Conservation (phyloP, 2,888 invertebrate genomes). For the Trisateles emortualis region DNA sequence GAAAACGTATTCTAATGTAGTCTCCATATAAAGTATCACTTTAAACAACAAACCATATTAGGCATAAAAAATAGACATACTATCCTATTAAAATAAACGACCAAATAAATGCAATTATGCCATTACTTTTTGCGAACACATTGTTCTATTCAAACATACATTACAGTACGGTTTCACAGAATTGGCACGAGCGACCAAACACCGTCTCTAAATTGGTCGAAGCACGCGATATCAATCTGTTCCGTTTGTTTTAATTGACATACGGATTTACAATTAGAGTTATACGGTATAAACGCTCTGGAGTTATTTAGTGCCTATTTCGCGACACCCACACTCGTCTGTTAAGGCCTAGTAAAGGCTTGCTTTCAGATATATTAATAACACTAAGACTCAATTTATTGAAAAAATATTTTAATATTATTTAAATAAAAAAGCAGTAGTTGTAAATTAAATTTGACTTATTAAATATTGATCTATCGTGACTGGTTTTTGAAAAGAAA, state of each 20-base stretch:
- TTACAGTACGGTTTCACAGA: constrained; percentile 48
- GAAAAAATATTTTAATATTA: neutral
- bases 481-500: neutral
- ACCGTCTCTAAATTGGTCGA: constrained; percentile 39
- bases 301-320: constrained; percentile 49
- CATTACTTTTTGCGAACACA: constrained; percentile 34
- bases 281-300: constrained; percentile 41
- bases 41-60: neutral
- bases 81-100: constrained; percentile 3
- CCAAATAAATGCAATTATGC: constrained; percentile 32
- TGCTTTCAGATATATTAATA: constrained; percentile 9
- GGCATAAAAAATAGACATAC: neutral
- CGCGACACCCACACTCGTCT: constrained; percentile 54
- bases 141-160: constrained; percentile 13
- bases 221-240: constrained; percentile 56
- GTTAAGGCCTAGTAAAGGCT: constrained; percentile 37
- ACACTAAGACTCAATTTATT: constrained; percentile 2
- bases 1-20: too few relatives aligned
- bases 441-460: neutral
- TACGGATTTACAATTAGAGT: constrained; percentile 58
- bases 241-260: constrained; percentile 62
- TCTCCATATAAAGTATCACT: neutral
- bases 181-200: constrained; percentile 48
- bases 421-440: neutral
- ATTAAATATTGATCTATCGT: neutral